Evolutionary conservation across 2,797 vertebrate genomes (phyloP), one percentile per base, ranked within the genome.

Genomic region (Accipiter fasciatus): DNA sequence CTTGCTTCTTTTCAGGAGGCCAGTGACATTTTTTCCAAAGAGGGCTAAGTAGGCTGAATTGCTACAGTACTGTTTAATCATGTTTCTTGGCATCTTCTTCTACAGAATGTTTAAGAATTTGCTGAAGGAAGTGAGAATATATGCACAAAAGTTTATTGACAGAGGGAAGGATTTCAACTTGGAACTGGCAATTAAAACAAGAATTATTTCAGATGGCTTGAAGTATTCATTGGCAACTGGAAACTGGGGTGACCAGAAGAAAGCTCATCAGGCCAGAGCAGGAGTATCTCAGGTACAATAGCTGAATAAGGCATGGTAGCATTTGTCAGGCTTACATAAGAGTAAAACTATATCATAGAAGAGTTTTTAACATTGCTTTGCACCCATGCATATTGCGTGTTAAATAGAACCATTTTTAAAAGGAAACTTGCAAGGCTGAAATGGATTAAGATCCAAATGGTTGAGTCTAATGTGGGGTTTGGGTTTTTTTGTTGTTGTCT

Each of bases 201-300:
- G 99, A 65, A 99, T 99, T 94, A 99, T 99, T 98, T 99, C 99
- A 1, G 99, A 99, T 1, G 99, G 99, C 19, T 98, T 99, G 81
- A 99, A 99, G 94, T 99, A 99, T 58, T 99, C 99, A 0, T 96
- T 99, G 93, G 99, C 99, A 84, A 99, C 99, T 2, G 99, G 99
- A 40, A 99, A 99, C 98, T 99, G 99, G 99, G 99, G 99, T 7
- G 99, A 99, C 47, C 99, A 99, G 76, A 99, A 99, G 97, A 99
- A 99, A 97, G 99, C 99, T 92, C 99, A 99, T 96, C 99, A 99
- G 97, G 99, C 99, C 93, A 98, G 99, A 97, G 99, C 99, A 14
- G 99, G 99, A 29, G 99, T 99, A 9, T 99, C 99, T 59, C 99
- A 99, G 99, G 99, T 99, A 95, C 97, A 26, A 5, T 4, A 75